These are phyloP conservation scores for Cinara cedri DNA, from an alignment of 2,888 invertebrate species.

Conservation along the genomic window DNA sequence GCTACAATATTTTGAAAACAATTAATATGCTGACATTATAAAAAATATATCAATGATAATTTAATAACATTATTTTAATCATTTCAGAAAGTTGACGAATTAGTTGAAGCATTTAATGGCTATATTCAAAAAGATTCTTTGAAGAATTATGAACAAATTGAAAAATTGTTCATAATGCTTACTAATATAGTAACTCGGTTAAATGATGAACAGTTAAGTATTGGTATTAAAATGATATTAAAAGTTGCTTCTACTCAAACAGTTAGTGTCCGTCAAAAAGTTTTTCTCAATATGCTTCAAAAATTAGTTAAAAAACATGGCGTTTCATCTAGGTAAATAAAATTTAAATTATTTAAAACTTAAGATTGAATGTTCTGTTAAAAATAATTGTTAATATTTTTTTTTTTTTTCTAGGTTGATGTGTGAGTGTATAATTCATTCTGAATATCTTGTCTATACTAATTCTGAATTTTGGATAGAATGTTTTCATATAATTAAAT, in stretches of 20 bases:
- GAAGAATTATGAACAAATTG: conserved; percentile 72
- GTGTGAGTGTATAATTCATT: conserved; percentile 83
- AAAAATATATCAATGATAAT: not conserved
- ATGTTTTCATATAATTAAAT: conserved; percentile 81
- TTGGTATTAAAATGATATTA: conserved; percentile 62
- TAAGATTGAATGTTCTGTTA: too few relatives aligned
- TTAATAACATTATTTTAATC: not conserved
- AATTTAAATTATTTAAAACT: not conserved
- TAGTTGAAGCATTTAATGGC: conserved; percentile 89
- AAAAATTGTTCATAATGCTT: conserved; percentile 74
- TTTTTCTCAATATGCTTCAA: conserved; percentile 50
- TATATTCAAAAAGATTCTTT: conserved; percentile 74
- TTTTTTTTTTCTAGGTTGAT: conserved; percentile 71
- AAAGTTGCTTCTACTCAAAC: conserved; percentile 50
- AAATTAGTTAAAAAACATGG: conserved; percentile 50
- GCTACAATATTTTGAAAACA: not conserved
- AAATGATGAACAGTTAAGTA: conserved; percentile 76
- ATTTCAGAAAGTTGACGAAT: conserved; percentile 76
- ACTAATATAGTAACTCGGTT: conserved; percentile 72
- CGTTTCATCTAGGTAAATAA: conserved; percentile 36
- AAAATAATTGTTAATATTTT: not conserved
- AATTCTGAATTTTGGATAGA: conserved; percentile 89
- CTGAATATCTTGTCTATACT: conserved; percentile 80
- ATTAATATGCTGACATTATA: not conserved
- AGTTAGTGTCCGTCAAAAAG: conserved; percentile 51